A percentile compares a stretch with the other conserved stretches of the same genome.
Conservation (phyloP, 2,797 vertebrate genomes). For the Cygnus olor region DNA sequence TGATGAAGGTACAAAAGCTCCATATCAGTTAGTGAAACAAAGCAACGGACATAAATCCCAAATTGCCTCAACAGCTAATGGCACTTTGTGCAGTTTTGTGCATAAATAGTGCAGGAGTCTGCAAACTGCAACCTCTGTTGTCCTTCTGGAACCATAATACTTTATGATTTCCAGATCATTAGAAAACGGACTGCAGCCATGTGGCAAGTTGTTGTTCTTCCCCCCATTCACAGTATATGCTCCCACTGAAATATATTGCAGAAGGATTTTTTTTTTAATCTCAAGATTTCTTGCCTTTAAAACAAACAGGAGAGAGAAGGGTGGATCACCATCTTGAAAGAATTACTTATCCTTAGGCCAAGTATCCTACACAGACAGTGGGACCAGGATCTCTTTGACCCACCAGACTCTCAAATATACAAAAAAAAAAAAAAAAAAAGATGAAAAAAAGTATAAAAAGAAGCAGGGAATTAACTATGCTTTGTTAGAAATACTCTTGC, state of each 20-base stretch:
- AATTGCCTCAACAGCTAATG: neutral
- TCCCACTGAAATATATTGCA: no score
- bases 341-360: neutral
- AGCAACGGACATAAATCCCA: slow-evolving; percentile 34
- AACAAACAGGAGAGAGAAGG: neutral
- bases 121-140: neutral
- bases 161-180: neutral
- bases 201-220: neutral
- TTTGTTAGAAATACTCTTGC: neutral
- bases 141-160: neutral
- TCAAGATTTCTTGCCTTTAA: neutral
- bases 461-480: neutral
- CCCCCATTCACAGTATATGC: neutral
- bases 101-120: neutral
- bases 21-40: neutral
- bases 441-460: neutral
- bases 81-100: neutral
- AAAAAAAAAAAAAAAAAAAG: no score
- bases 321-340: neutral
- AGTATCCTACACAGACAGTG: neutral
- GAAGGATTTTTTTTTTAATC: neutral
- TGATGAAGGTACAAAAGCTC: slow-evolving; percentile 48
- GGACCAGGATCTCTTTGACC: neutral
- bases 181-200: neutral
- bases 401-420: neutral